Evolutionary conservation across 2,888 invertebrate genomes (phyloP).

Genomic region (Plusia festucae): DNA sequence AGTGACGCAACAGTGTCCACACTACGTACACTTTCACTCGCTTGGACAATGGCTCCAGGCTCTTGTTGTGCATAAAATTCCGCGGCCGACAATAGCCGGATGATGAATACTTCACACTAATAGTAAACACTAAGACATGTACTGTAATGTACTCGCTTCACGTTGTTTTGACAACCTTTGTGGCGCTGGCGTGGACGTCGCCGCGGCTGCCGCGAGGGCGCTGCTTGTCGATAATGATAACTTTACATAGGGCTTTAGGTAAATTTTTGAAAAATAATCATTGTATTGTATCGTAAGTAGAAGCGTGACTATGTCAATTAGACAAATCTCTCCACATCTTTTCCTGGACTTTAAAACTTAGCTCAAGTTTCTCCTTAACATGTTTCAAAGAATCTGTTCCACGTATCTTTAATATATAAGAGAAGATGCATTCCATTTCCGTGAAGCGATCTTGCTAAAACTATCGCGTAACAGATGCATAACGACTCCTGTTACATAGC

Average conservation of each 20-base stretch:
- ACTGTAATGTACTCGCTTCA: slow-evolving; percentile 40
- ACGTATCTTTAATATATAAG: neutral
- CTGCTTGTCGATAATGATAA: neutral
- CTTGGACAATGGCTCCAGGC: slow-evolving; percentile 55
- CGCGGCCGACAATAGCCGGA: slow-evolving; percentile 58
- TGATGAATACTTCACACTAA: slow-evolving; percentile 44
- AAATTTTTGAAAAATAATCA: no score
- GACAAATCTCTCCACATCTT: no score
- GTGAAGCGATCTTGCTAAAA: neutral
- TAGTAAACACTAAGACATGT: slow-evolving; percentile 41
- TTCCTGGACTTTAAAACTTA: neutral
- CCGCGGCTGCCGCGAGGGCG: neutral
- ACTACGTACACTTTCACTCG: slow-evolving; percentile 49
- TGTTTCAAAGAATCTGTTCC: slow-evolving; percentile 3
- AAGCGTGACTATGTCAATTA: no score
- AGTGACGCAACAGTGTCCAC: slow-evolving; percentile 52
- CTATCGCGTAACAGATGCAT: neutral
- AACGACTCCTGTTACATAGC: neutral
- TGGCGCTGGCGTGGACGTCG: slow-evolving; percentile 1
- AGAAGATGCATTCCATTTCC: neutral
- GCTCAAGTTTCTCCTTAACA: neutral
- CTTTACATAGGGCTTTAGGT: no score
- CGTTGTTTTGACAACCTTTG: slow-evolving; percentile 43
- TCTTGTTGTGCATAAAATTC: slow-evolving; percentile 57
- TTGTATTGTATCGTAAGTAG: no score